phyloP scores from a whole-genome alignment of 2,797 vertebrate genomes.

The Iguana delicatissima region DNA sequence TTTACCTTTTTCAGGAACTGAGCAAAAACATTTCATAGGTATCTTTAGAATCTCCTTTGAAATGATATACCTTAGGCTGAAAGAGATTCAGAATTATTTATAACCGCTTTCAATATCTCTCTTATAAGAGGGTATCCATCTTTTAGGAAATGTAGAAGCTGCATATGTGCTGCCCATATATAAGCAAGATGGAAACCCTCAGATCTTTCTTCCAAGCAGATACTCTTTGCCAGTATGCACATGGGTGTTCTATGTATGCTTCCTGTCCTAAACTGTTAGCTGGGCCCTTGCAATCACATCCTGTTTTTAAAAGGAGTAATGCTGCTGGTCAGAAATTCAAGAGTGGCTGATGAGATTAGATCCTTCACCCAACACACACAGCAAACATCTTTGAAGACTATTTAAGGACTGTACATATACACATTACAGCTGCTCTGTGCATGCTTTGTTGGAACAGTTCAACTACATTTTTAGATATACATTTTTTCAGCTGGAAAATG shows the following conservation, averaged over 20 bases:
- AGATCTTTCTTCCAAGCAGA: not conserved
- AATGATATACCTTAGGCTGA: not conserved
- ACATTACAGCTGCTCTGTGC: not conserved
- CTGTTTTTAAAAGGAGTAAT: not conserved
- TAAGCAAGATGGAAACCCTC: not conserved
- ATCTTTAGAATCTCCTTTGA: not conserved
- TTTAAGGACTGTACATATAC: not conserved
- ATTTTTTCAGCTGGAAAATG: constrained; percentile 4
- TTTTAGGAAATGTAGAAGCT: not conserved
- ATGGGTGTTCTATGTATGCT: not conserved
- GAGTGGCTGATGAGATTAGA: not conserved
- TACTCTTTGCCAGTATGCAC: not conserved
- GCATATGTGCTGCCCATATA: not conserved
- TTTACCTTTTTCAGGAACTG: not conserved
- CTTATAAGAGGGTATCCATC: not conserved
- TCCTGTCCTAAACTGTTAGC: not conserved
- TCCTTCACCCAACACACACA: not conserved
- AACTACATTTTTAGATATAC: not conserved
- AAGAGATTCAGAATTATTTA: not conserved
- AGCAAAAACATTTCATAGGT: not conserved
- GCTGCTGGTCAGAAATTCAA: not conserved
- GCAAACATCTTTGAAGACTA: not conserved
- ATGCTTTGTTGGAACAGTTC: not conserved
- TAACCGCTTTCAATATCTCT: not conserved
- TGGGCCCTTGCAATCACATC: not conserved